These are phyloP conservation scores for Peucedramus taeniatus DNA, from an alignment of 2,113 vertebrate species.

Conservation along the genomic window DNA sequence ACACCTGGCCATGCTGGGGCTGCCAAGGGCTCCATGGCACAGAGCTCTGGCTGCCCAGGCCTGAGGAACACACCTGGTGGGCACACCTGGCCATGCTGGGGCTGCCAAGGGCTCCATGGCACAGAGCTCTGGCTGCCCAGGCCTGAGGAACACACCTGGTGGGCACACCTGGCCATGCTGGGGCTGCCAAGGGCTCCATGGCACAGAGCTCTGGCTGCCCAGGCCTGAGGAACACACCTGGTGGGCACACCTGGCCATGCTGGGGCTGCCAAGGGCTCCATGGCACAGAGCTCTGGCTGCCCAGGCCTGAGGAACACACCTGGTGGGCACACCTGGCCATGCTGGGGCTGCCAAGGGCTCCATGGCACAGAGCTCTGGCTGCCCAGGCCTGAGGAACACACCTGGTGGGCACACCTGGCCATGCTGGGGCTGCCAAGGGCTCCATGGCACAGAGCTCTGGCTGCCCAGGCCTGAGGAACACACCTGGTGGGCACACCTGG, in stretches of 20 bases:
- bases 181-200: background rate
- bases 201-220: background rate
- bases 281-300: background rate
- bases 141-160: background rate
- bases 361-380: background rate
- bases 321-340: background rate
- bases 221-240: too few relatives aligned
- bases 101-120: background rate
- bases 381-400: too few relatives aligned
- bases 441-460: too few relatives aligned
- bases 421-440: too few relatives aligned
- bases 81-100: background rate
- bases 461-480: too few relatives aligned
- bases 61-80: too few relatives aligned
- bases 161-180: background rate
- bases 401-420: too few relatives aligned
- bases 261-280: background rate
- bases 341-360: background rate
- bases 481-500: background rate
- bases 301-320: too few relatives aligned
- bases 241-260: background rate
- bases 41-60: too few relatives aligned
- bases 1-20: background rate
- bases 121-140: too few relatives aligned
- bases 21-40: background rate